Base-by-base conservation (phyloP, 2,888 invertebrate genomes). In the Gibbula magus region DNA sequence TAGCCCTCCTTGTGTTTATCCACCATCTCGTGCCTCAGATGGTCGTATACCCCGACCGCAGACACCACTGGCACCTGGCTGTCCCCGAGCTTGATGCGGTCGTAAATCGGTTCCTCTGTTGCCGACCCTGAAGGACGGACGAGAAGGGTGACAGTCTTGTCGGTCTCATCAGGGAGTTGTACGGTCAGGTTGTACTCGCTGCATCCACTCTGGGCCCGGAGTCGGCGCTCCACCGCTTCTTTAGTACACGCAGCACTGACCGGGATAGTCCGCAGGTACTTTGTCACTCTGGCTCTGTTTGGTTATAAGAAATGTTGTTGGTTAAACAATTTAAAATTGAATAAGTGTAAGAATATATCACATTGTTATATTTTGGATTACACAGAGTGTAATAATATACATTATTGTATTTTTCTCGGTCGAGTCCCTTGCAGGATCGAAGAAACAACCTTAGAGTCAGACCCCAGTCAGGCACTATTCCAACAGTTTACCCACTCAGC, bases 241-340 rank as follows among this genome's bases (percentile, higher is more conserved):
- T 70, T 70, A 20, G 70, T 35, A 39, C 16, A 32, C 13, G 35
- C 16, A 16, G 16, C 39, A 10, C 35, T 32, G 20, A 70, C 4
- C 2, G 70, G 70, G 35, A 70, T 70, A 4, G 70, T 70, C 70
- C 35, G 70, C 2, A 70, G 70, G 20, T 70, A 70, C 35, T 70
- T 70, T 3, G 70, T 70, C 2, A 35, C 70, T 20, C 35, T 35
- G 18, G 70, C 70, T 35, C 70, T 70, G 70, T 45, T 45, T 13
- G 45, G 45, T 5, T 45, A 45, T 45, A 45, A 45, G 10, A 8
- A 7, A 45, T 5, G 7, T 35, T 45, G 5, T 45, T 45, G 45
- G 13, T 5, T 45, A 10, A 1, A 45, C 4, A 45, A n/a, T n/a
- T n/a, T n/a, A 13, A 45, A 45, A 45, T 45, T 45, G 13, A 7